Base-by-base conservation (phyloP, 2,113 vertebrate genomes). In the Petrocephalus microphthalmus region DNA sequence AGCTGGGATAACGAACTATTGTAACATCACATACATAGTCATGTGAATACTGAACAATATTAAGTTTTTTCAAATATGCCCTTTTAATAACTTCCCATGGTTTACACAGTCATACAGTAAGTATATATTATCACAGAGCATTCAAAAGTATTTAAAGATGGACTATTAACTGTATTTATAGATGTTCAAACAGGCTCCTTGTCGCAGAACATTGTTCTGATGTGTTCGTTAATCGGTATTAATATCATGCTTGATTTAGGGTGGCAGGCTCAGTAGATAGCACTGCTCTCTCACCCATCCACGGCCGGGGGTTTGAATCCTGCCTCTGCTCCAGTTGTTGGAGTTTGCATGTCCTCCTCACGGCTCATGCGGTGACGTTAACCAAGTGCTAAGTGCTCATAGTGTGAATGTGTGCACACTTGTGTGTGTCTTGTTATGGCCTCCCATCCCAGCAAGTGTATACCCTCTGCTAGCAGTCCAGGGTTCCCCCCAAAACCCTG, bases 231-330 rank as follows among this genome's bases (percentile, higher is more conserved):
- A 29, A 7, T 51, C 51, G 17, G 78, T 52, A 88, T 89, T 83
- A 85, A 89, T 89, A 88, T 84, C 88, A 49, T 83, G 57, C 15
- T 71, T 71, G 64, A 17, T 5, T 74, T 74, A 74, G 29, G 29
- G 29, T 17, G 64, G 64, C 64, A 29, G 29, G 67, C 29, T 37
- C 67, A 33, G 25, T 71, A 10, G 11, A 29, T 33, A 37, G 67
- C 13, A 37, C 64, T 33, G 25, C 22, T 33, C 25, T 71, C 25
- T 13, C 67, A 37, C 67, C 25, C 5, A 5, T 13, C 25, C 67
- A 71, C 11, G 29, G 25, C 1, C 1, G 29, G 6, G 13, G 67
- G 67, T 71, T 64, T 71, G 29, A 71, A 37, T 71, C 67, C 67
- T 37, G 67, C 67, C 67, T 71, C 29, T 17, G 67, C 29, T 71